Evolutionary conservation across 2,888 invertebrate genomes (phyloP), one percentile per base, ranked within the genome.

Genomic region (Leptogaster cylindrica): DNA sequence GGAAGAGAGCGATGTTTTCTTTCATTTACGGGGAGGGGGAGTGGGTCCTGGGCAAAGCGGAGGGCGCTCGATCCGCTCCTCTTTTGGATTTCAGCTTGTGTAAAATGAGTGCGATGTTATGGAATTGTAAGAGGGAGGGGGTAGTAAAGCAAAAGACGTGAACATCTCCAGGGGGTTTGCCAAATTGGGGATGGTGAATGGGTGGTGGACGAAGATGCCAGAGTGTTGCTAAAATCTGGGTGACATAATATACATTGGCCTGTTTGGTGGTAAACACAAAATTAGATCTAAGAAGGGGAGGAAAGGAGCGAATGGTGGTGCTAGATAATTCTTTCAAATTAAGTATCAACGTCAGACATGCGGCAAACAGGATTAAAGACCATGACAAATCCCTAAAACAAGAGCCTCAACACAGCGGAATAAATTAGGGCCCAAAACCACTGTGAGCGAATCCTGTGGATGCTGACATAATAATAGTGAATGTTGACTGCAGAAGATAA

Each of bases 271-370:
- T n/a, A n/a, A n/a, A n/a, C n/a, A n/a, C n/a, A n/a, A n/a, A n/a
- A n/a, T n/a, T n/a, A n/a, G n/a, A n/a, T n/a, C n/a, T n/a, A 14
- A n/a, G 20, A 25, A 2, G 6, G 10, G 10, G 7, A 20, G 1
- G 8, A 12, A 16, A 1, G 46, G 4, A n/a, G n/a, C 5, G 5
- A 23, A 46, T 23, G 1, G 3, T 20, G 28, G 52, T 16, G 52
- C 23, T 55, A 23, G 55, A 55, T 55, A 39, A 55, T 55, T 55
- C 55, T 55, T 36, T 55, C 25, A 55, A 55, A 55, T 55, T 55
- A 55, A 55, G 36, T 55, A 55, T 36, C 55, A 55, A 23, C 55
- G 20, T 36, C 55, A 23, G 55, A 55, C 55, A 55, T 55, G 36
- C 55, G 20, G 55, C n/a, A 12, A 36, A 55, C 20, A 23, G 25